Evolutionary conservation across 2,888 invertebrate species (phyloP).

Genomic region (Quadroppia sp.): DNA sequence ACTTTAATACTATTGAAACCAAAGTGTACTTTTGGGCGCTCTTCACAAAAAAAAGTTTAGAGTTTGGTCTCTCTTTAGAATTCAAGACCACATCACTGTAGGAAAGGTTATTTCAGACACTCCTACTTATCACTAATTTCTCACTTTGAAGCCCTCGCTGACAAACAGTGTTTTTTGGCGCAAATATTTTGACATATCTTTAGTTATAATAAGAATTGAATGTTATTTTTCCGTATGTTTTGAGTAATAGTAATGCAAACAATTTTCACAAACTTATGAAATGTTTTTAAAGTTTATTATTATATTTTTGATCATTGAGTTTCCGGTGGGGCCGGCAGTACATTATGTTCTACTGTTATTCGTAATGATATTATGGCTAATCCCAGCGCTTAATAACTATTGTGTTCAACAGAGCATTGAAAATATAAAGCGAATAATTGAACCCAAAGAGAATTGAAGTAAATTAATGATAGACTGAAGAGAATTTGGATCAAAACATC

Average conservation of each 20-base stretch:
- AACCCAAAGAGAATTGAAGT: constrained; percentile 10
- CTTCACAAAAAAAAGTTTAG: constrained; percentile 1
- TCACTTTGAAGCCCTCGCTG: constrained; percentile 14
- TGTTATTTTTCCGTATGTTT: constrained; percentile 23
- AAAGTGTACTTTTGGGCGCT: constrained; percentile 3
- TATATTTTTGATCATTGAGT: background rate
- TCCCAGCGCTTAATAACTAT: constrained; percentile 2
- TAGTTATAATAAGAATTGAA: constrained; percentile 23
- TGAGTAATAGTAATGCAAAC: background rate
- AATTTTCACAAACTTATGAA: background rate
- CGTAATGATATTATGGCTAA: background rate
- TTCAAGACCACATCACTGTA: constrained; percentile 11
- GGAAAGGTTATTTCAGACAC: background rate
- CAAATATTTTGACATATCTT: constrained; percentile 20
- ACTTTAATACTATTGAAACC: constrained; percentile 8
- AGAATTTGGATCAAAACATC: background rate
- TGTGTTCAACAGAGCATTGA: constrained; percentile 27
- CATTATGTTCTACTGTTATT: background rate
- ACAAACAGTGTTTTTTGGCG: constrained; percentile 9
- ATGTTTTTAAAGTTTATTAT: background rate
- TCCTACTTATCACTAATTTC: constrained; percentile 16
- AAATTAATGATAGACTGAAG: background rate
- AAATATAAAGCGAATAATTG: constrained; percentile 14
- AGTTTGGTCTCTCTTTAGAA: constrained; percentile 25
- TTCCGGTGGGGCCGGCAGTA: constrained; percentile 15